Base-by-base conservation (phyloP, 2,888 invertebrate genomes). In the Napeogenes sylphis region DNA sequence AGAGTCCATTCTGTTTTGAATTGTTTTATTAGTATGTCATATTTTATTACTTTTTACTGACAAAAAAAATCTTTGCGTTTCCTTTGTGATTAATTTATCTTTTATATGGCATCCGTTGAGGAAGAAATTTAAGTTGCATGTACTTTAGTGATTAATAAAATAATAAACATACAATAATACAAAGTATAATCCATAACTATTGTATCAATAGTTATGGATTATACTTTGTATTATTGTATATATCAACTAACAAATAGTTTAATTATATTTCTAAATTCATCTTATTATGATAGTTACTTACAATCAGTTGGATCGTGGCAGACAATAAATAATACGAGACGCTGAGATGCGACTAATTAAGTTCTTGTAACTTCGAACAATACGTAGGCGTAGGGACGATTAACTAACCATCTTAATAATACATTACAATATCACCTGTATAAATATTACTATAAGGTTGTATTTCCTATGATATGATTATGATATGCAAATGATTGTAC, bases 341-440 rank as follows among this genome's bases (percentile, higher is more conserved):
- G 68, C 80, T 82, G 84, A 85, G 79, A 84, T 77, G 78, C 78
- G 73, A 81, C 88, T 89, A 89, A 89, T 89, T 88, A 89, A 89
- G 89, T 87, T 86, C 87, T 87, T 85, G 83, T 84, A 82, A 72
- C 80, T 77, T 76, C 74, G 76, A 72, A 78, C 77, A 70, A 69
- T 66, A 81, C 82, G 88, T 88, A 79, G 88, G 88, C 78, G 82
- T 81, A 80, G 79, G 80, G 83, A 79, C 77, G 75, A 75, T 70
- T 69, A 69, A 62, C 67, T 61, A 21, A 59, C 21, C 21, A 30
- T 42, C 1, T 13, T 21, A 45, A 64, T 61, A 58, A 59, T 64
- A 63, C 61, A 70, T 59, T 66, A 66, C 14, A 80, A 74, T 72
- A 62, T 67, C 56, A 64, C 74, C 76, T 68, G 67, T 84, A 81